phyloP scores from a whole-genome alignment of 2,113 vertebrate species.

The Pagrus major region DNA sequence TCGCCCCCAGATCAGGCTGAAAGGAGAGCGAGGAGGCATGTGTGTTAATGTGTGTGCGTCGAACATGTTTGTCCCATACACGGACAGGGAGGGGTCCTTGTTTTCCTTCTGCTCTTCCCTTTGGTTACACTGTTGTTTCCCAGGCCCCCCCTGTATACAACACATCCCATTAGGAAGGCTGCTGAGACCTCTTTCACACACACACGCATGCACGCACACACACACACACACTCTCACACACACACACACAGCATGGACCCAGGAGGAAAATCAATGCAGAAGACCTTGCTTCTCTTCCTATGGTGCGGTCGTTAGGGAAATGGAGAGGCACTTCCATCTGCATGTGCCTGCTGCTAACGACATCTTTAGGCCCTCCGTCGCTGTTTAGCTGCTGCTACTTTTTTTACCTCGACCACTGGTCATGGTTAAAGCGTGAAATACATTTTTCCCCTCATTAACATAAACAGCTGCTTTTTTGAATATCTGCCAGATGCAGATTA shows the following conservation, averaged over 20 bases:
- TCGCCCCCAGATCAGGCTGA: conserved; percentile 43
- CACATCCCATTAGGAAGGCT: conserved; percentile 77
- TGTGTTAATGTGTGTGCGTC: conserved; percentile 53
- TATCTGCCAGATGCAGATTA: conserved; percentile 38
- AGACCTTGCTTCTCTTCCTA: conserved; percentile 81
- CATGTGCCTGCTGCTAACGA: conserved; percentile 62
- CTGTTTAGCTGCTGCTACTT: conserved; percentile 33
- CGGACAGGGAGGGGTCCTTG: conserved; percentile 80
- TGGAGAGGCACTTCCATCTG: conserved; percentile 75
- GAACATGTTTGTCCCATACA: conserved; percentile 71
- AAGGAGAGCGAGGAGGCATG: conserved; percentile 36
- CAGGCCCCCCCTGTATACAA: conserved; percentile 66
- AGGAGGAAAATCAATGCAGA: conserved; percentile 80
- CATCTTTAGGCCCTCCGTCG: conserved; percentile 50
- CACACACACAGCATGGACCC: conserved; percentile 35
- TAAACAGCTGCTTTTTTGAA: conserved; percentile 51
- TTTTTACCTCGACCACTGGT: conserved; percentile 11
- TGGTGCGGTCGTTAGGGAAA: conserved; percentile 80
- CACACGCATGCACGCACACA: conserved; percentile 29
- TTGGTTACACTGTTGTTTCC: conserved; percentile 80
- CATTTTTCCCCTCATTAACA: conserved; percentile 39
- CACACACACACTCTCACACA: conserved; percentile 47
- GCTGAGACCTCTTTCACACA: conserved; percentile 38
- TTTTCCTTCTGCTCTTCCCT: conserved; percentile 80
- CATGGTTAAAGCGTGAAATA: not conserved